These are phyloP conservation scores for Epinephelus awoara DNA, from an alignment of 2,797 vertebrate species.

Conservation along the genomic window DNA sequence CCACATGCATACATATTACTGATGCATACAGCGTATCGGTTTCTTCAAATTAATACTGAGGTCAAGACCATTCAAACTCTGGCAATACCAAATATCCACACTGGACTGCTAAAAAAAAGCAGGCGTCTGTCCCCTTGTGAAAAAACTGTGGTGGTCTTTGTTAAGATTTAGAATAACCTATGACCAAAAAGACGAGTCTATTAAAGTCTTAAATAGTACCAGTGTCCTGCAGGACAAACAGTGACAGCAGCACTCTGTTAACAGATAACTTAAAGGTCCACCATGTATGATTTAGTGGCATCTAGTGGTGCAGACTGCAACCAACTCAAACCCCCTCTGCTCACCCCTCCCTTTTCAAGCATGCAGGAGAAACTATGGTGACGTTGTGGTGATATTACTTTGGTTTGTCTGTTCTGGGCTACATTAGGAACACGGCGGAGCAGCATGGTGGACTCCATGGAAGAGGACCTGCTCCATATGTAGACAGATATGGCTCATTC, in stretches of 20 bases:
- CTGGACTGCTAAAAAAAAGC: not conserved
- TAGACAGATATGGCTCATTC: too few species aligned
- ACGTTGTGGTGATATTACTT: too few species aligned
- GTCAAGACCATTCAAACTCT: not conserved
- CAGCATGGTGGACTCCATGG: too few species aligned
- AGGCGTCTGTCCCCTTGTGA: not conserved
- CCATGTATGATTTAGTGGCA: too few species aligned
- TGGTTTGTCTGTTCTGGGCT: too few species aligned
- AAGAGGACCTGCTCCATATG: too few species aligned
- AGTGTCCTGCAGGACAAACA: not conserved
- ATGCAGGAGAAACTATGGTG: too few species aligned
- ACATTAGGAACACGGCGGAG: too few species aligned
- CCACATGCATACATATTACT: not conserved
- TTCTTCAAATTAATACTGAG: constrained; percentile 10
- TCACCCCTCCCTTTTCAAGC: too few species aligned
- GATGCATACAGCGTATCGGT: not conserved
- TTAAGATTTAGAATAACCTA: not conserved
- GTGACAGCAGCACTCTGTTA: not conserved
- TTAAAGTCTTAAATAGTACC: not conserved
- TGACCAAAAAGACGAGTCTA: not conserved
- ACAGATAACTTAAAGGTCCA: not conserved
- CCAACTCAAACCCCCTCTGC: too few species aligned
- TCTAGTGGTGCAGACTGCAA: too few species aligned
- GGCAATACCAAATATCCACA: constrained; percentile 1
- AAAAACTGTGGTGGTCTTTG: not conserved